These are phyloP conservation scores for Dasypolia templi DNA, from an alignment of 2,888 invertebrate genomes.

Conservation along the genomic window DNA sequence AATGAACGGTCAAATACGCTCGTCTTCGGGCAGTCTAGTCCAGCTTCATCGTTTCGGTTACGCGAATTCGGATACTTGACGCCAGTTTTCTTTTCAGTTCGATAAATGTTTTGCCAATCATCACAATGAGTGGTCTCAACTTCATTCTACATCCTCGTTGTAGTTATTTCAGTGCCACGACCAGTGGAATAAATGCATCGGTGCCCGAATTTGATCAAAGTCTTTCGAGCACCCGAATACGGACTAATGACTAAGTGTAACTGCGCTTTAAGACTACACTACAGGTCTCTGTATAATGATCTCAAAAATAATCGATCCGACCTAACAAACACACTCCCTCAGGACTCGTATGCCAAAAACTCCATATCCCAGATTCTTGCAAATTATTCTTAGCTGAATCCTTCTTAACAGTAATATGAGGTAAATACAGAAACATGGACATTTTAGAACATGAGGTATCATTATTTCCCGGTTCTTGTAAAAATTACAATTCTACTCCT, in stretches of 20 bases:
- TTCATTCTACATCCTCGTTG: neutral
- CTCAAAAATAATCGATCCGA: neutral
- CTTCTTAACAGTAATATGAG: neutral
- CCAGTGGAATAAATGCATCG: neutral
- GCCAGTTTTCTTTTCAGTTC: neutral
- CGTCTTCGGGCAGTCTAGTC: too few species aligned
- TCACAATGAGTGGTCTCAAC: neutral
- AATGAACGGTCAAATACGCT: too few species aligned
- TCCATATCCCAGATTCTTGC: neutral
- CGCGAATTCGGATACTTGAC: neutral
- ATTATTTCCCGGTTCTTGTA: neutral
- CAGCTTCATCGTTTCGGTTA: too few species aligned
- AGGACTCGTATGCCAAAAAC: neutral
- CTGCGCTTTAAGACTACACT: neutral
- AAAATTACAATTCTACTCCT: conserved; percentile 8
- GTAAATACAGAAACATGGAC: neutral
- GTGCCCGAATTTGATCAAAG: neutral
- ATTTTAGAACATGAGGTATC: neutral
- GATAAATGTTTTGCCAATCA: neutral
- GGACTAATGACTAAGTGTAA: neutral
- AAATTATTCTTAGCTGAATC: neutral
- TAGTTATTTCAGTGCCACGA: neutral
- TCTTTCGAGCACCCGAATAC: too few species aligned
- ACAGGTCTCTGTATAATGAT: neutral
- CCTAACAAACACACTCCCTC: neutral